Evolutionary conservation across 2,113 vertebrate species (phyloP), one percentile per base, ranked within the genome.

Genomic region (Enhydra lutris): DNA sequence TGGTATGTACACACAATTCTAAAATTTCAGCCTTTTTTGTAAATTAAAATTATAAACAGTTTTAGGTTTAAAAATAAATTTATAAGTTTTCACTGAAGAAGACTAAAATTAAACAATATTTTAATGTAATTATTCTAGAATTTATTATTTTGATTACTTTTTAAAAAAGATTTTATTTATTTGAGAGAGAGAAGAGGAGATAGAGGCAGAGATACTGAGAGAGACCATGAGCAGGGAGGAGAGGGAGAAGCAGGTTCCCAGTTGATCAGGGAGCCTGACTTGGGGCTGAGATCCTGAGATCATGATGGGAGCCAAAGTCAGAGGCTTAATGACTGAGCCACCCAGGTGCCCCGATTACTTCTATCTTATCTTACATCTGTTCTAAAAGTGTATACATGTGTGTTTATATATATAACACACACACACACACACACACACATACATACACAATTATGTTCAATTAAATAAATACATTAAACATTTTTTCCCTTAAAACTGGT

Each of bases 31-130:
- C 85, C 84, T 23, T 86, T 90, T 89, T 82, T 96, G 0, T 82
- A 94, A 92, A 96, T 94, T 96, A 96, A 95, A 96, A 95, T 42
- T 97, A 45, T 92, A 83, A 74, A 18, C n/a, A 63, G 87, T 91
- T 95, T 95, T 82, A 88, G 34, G 45, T 39, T 97, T 92, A 95
- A 94, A 71, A 94, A 80, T 87, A 88, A 84, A 80, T 63, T 82
- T 34, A 88, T 95, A 95, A 84, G 20, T 89, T 97, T 96, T 97
- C 79, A 96, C 6, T 20, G 88, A 97, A 84, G 9, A 50, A 63
- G 61, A 95, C n/a, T 24, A 80, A 52, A 74, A 73, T 57, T 84
- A 73, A 94, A 87, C 4, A 94, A 69, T 10, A 96, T 95, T 96
- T 97, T 93, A 89, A 94, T 97, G 52, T 74, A 96, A 89, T 69